Conservation (phyloP, 2,113 vertebrate genomes). For the Trogon melanurus region DNA sequence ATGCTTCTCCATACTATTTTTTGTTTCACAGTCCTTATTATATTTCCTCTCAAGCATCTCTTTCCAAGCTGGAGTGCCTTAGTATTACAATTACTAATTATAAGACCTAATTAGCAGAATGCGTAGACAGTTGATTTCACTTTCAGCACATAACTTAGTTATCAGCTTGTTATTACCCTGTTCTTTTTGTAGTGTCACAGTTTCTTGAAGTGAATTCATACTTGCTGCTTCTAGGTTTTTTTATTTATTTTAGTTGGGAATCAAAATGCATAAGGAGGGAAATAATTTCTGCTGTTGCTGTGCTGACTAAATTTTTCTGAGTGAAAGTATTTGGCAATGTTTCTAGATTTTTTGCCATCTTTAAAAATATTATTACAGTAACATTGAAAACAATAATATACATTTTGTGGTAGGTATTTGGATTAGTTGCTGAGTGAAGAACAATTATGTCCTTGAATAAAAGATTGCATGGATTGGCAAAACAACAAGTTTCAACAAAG, state of each 20-base stretch:
- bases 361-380: neutral
- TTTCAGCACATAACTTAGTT: neutral
- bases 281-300: neutral
- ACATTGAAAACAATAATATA: neutral
- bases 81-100: neutral
- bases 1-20: neutral
- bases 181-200: neutral
- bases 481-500: neutral
- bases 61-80: neutral
- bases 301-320: neutral
- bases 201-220: neutral
- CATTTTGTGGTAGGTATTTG: neutral
- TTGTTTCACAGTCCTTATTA: neutral
- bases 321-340: neutral
- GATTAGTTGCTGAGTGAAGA: neutral
- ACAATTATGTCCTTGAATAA: neutral
- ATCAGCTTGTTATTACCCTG: neutral
- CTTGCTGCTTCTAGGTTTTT: neutral
- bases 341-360: neutral
- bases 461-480: neutral
- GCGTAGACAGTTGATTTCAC: neutral
- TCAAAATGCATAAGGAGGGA: neutral
- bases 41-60: neutral
- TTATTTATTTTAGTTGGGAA: neutral
- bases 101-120: neutral